A percentile compares a stretch with the other conserved stretches of the same genome.
Conservation (phyloP, 2,113 vertebrate genomes). For the Aramus guarauna region DNA sequence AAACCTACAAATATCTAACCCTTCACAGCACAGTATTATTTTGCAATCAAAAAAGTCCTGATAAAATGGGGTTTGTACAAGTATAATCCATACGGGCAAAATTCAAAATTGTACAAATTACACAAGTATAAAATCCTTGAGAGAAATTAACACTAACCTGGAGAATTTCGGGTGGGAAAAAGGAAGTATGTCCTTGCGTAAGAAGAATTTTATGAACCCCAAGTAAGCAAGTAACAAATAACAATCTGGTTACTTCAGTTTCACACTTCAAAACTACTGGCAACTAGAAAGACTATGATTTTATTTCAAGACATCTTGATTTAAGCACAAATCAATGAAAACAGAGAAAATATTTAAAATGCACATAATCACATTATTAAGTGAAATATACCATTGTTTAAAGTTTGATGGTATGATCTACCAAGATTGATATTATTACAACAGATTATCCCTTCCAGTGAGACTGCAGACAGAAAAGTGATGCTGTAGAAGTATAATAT, state of each 20-base stretch:
- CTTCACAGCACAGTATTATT: not conserved
- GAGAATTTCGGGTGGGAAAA: not conserved
- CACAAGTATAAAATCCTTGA: not conserved
- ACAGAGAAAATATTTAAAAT: not conserved
- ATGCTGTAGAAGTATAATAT: not conserved
- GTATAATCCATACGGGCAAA: not conserved
- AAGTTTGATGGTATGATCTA: conserved; percentile 19
- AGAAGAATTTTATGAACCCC: not conserved
- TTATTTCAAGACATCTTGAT: not conserved
- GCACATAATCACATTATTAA: not conserved
- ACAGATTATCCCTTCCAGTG: not conserved
- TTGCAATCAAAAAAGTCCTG: not conserved
- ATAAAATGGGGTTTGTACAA: not conserved
- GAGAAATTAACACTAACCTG: not conserved
- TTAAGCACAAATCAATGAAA: not conserved
- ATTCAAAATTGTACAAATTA: not conserved
- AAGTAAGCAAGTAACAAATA: not conserved
- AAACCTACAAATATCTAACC: not conserved
- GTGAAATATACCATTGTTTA: conserved; percentile 1
- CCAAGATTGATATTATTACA: conserved; percentile 18
- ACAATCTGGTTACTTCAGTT: not conserved
- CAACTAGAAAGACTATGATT: not conserved
- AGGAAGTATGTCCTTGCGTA: not conserved
- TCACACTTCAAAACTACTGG: not conserved
- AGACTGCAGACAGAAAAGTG: conserved; percentile 19